phyloP scores from a whole-genome alignment of 2,797 vertebrate genomes.

The Dryobates pubescens region DNA sequence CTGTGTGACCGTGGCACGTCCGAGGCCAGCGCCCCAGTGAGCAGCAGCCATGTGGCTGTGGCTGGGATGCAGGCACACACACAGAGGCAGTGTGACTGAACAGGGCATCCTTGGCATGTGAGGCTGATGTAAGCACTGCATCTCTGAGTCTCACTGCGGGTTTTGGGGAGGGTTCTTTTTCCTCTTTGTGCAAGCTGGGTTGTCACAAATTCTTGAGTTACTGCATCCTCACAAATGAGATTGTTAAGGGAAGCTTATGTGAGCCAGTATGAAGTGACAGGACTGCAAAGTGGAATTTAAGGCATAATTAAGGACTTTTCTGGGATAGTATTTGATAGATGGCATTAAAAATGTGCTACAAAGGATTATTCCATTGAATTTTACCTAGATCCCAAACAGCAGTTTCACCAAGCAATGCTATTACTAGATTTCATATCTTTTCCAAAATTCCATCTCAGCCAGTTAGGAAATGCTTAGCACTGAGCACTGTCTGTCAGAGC shows the following conservation, averaged over 20 bases:
- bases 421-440: neutral
- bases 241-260: neutral
- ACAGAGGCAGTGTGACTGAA: accelerated
- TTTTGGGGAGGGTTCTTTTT: neutral
- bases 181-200: accelerated
- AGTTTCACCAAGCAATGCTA: neutral
- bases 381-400: neutral
- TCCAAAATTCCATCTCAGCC: neutral
- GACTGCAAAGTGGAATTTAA: neutral
- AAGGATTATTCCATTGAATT: neutral
- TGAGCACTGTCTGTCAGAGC: neutral
- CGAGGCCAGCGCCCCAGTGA: accelerated
- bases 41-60: accelerated
- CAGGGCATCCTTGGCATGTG: neutral
- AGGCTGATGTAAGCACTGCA: accelerated
- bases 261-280: accelerated
- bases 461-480: neutral
- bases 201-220: neutral
- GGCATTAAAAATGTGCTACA: neutral
- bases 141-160: neutral
- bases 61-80: neutral
- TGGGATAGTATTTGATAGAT: neutral
- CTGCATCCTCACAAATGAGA: neutral
- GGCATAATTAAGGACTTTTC: neutral
- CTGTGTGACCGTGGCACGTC: accelerated